These are phyloP conservation scores for Cyprinus carpio DNA, from an alignment of 2,113 vertebrate genomes.

Conservation along the genomic window DNA sequence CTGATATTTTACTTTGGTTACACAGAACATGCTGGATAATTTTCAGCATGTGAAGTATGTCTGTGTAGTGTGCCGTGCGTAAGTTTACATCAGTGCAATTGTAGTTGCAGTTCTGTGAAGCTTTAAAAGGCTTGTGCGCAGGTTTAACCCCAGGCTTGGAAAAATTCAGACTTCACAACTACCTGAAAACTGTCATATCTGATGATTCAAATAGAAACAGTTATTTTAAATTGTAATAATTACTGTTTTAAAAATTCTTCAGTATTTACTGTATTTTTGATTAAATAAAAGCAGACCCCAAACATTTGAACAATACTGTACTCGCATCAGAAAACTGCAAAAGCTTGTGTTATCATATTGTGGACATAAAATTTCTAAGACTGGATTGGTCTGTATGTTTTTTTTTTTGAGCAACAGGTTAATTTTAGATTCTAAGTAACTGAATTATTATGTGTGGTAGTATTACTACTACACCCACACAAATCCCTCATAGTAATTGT, in stretches of 20 bases:
- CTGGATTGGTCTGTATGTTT: too few relatives aligned
- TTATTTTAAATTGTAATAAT: too few relatives aligned
- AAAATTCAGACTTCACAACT: constrained; percentile 11
- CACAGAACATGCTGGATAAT: neutral
- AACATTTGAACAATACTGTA: neutral
- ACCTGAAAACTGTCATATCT: constrained; percentile 29
- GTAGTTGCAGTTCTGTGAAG: neutral
- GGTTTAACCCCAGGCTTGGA: constrained; percentile 16
- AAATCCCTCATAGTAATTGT: neutral
- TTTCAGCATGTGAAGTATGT: neutral
- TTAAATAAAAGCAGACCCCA: too few relatives aligned
- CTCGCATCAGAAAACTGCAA: neutral
- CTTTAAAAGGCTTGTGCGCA: neutral
- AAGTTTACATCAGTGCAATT: neutral
- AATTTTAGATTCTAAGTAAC: neutral
- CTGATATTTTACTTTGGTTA: constrained; percentile 20
- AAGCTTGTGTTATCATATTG: neutral
- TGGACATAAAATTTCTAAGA: too few relatives aligned
- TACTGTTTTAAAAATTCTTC: too few relatives aligned
- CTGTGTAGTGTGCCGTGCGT: neutral
- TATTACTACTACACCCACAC: neutral
- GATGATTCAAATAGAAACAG: neutral
- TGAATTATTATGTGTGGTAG: too few relatives aligned
- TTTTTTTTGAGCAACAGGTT: too few relatives aligned
- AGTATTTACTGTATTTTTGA: neutral